Evolutionary conservation across 2,113 vertebrate species (phyloP).

Genomic region (Herpailurus yagouaroundi): DNA sequence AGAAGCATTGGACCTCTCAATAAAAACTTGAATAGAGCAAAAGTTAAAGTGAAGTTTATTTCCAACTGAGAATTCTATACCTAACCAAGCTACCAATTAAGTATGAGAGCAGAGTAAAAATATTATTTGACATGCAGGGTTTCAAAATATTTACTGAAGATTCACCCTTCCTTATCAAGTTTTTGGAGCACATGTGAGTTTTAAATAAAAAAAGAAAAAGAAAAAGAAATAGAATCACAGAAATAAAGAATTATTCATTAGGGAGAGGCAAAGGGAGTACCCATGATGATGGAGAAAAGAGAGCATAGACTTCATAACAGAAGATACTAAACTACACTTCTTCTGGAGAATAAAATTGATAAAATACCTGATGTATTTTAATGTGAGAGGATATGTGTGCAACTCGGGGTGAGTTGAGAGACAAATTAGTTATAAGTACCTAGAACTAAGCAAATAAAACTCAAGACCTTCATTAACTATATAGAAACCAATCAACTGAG

Average conservation of each 20-base stretch:
- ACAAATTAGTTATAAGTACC: conserved; percentile 5
- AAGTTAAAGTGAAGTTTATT: conserved; percentile 1
- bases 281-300: background rate
- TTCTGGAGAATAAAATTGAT: background rate
- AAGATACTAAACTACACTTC: background rate
- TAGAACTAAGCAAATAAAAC: conserved; percentile 42
- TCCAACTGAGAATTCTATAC: background rate
- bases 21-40: background rate
- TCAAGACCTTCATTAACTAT: conserved; percentile 7
- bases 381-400: background rate
- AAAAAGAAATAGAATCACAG: background rate
- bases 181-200: background rate
- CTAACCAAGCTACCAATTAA: background rate
- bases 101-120: background rate
- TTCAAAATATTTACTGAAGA: background rate
- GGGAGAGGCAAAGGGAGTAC: background rate
- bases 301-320: background rate
- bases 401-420: background rate
- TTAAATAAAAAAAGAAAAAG: background rate
- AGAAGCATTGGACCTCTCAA: background rate
- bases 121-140: background rate
- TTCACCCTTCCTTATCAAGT: background rate
- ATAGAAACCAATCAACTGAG: background rate
- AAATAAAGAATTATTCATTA: background rate
- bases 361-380: conserved; percentile 19